A percentile compares a stretch with the other conserved stretches of the same genome.
Evolutionary conservation across 2,113 vertebrate genomes (phyloP).

Genomic region (Malurus alboscapulatus): DNA sequence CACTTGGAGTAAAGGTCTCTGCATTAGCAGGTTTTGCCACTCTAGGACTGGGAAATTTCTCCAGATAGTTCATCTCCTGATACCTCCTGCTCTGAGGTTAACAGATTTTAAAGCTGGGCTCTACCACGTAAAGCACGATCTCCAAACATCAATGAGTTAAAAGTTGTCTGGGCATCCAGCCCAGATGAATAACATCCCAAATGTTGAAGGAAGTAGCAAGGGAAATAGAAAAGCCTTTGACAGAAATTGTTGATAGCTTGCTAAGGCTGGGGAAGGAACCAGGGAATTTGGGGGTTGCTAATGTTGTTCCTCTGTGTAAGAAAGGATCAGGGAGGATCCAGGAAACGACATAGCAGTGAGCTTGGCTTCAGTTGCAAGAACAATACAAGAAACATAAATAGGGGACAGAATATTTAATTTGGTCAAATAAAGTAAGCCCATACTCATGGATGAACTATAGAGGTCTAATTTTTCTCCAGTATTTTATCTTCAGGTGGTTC

Average conservation of each 20-base stretch:
- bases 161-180: constrained; percentile 74
- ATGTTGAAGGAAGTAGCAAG: constrained; percentile 75
- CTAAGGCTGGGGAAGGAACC: constrained; percentile 65
- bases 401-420: not conserved
- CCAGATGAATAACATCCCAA: constrained; percentile 76
- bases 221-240: constrained; percentile 77
- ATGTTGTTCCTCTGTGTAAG: constrained; percentile 65
- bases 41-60: constrained; percentile 49
- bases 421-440: not conserved
- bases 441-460: not conserved
- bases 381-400: constrained; percentile 19
- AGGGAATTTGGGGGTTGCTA: constrained; percentile 69
- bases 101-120: constrained; percentile 36
- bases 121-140: constrained; percentile 45
- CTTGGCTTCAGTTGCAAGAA: constrained; percentile 54
- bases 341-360: constrained; percentile 25
- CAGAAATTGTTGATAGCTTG: constrained; percentile 78
- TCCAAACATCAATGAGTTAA: constrained; percentile 72
- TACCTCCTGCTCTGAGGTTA: constrained; percentile 47
- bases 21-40: not conserved
- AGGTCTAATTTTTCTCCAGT: not conserved
- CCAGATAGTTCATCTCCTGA: constrained; percentile 23
- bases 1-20: not conserved
- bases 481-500: not conserved
- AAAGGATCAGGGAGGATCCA: constrained; percentile 58